Conservation (phyloP, 2,797 vertebrate species). For the Orestias chungarensis region DNA sequence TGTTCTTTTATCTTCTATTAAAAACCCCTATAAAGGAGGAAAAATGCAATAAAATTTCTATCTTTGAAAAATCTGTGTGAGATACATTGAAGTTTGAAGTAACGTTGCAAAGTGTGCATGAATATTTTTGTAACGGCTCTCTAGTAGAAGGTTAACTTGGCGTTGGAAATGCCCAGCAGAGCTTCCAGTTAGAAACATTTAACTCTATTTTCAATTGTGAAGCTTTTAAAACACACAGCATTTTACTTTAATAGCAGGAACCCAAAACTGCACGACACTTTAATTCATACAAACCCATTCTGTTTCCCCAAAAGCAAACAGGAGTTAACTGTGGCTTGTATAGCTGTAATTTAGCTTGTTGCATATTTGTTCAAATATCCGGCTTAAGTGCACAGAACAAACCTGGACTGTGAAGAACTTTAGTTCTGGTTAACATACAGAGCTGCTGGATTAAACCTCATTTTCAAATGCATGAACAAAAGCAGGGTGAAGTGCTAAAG, state of each 20-base stretch:
- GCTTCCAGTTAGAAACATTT: neutral
- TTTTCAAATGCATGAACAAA: conserved; percentile 26
- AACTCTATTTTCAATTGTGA: neutral
- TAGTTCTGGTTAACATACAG: neutral
- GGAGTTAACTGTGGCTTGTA: no score
- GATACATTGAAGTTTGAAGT: neutral
- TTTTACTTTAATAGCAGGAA: no score
- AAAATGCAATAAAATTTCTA: no score
- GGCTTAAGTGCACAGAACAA: neutral
- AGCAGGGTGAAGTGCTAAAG: conserved; percentile 25
- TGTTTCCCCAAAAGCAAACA: no score
- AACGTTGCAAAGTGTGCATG: neutral
- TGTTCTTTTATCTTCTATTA: neutral
- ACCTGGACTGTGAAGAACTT: neutral
- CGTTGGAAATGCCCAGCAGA: neutral
- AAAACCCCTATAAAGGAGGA: no score
- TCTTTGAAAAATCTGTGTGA: neutral
- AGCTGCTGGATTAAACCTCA: conserved; percentile 12
- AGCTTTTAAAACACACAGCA: neutral
- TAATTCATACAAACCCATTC: no score
- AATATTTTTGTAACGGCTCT: neutral
- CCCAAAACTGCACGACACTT: neutral
- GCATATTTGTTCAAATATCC: neutral
- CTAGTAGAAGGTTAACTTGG: neutral
- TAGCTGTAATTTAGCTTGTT: neutral